phyloP scores from a whole-genome alignment of 2,797 vertebrate species.

The Pantherophis vulpinus region DNA sequence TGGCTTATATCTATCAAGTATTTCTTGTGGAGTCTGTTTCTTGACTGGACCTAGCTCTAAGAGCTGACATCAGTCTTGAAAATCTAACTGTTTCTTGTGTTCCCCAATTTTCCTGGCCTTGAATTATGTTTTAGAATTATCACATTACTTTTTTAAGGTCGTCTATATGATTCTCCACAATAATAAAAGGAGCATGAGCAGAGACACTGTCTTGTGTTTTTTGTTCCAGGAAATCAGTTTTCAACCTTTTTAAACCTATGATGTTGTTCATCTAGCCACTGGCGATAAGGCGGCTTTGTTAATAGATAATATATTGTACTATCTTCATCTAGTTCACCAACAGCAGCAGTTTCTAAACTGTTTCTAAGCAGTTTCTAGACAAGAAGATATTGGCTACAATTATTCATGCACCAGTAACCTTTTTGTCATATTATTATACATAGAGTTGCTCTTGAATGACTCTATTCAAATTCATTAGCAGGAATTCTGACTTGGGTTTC shows the following conservation, averaged over 20 bases:
- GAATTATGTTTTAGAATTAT: neutral
- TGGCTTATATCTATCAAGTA: neutral
- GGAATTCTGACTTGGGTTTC: neutral
- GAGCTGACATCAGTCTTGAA: neutral
- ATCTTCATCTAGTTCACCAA: neutral
- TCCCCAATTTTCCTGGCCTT: neutral
- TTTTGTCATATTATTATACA: neutral
- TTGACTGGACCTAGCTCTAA: neutral
- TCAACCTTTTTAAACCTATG: neutral
- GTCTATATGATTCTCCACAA: neutral
- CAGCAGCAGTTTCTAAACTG: neutral
- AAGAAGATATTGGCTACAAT: neutral
- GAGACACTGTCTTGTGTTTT: neutral
- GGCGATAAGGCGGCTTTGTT: no score
- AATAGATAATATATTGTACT: no score
- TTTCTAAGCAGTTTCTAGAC: neutral
- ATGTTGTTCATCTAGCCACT: neutral
- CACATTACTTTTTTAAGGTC: neutral
- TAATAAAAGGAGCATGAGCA: neutral
- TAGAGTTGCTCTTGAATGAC: neutral
- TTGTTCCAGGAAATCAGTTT: neutral
- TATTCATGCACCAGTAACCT: neutral
- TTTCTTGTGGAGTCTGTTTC: neutral
- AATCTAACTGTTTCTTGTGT: neutral
- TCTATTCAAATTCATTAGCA: neutral